phyloP scores from a whole-genome alignment of 2,797 vertebrate genomes.

The Characodon lateralis region DNA sequence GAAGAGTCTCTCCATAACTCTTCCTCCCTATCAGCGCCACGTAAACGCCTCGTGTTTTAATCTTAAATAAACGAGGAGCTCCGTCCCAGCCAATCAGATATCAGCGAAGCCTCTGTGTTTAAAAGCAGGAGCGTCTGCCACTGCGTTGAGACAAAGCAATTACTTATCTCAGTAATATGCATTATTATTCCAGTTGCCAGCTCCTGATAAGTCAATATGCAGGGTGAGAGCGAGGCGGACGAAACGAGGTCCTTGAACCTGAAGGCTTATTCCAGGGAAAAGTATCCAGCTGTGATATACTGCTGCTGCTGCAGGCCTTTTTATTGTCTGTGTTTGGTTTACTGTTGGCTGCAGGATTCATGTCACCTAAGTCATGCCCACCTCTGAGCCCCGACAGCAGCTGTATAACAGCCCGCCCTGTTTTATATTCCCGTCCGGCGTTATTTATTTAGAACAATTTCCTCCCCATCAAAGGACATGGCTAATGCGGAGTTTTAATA shows the following conservation, averaged over 20 bases:
- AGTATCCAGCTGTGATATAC: constrained; percentile 49
- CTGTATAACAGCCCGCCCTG: constrained; percentile 85
- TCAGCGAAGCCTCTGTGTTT: not conserved
- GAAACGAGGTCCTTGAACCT: constrained; percentile 72
- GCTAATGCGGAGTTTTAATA: constrained; percentile 98
- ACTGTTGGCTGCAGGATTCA: constrained; percentile 83
- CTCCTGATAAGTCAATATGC: constrained; percentile 77
- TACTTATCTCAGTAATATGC: constrained; percentile 73
- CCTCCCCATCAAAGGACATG: constrained; percentile 89
- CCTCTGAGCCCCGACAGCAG: constrained; percentile 82
- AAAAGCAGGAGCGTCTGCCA: constrained; percentile 49
- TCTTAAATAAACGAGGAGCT: constrained; percentile 51
- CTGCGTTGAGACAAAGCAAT: constrained; percentile 68
- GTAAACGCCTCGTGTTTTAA: constrained; percentile 36
- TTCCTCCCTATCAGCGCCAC: constrained; percentile 43
- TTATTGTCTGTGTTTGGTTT: constrained; percentile 82
- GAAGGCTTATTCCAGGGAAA: constrained; percentile 7
- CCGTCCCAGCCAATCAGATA: constrained; percentile 54
- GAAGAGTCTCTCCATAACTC: constrained; percentile 52
- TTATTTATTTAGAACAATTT: constrained; percentile 98
- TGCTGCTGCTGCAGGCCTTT: constrained; percentile 47
- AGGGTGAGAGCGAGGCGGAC: constrained; percentile 36
- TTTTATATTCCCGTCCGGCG: constrained; percentile 89
- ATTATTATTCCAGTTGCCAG: constrained; percentile 76
- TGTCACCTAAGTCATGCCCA: constrained; percentile 93